Evolutionary conservation across 2,113 vertebrate species (phyloP).

Genomic region (Atlantisia rogersi): DNA sequence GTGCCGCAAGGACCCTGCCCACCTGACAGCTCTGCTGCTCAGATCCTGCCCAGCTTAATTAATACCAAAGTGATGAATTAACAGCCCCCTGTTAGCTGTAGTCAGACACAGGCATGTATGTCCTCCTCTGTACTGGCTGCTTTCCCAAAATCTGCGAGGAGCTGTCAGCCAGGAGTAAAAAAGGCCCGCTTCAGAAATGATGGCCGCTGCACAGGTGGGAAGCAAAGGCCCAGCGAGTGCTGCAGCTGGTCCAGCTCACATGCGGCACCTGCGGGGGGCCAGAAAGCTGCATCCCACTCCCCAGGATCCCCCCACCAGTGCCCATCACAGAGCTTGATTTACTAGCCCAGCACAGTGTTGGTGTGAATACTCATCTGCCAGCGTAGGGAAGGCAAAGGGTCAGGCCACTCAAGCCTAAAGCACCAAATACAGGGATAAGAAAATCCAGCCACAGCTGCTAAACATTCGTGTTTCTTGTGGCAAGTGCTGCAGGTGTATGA

Average conservation of each 20-base stretch:
- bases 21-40: neutral
- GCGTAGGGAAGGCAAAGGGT: neutral
- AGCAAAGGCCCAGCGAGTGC: rapidly evolving
- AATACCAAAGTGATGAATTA: neutral
- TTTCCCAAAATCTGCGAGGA: neutral
- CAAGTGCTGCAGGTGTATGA: neutral
- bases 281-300: neutral
- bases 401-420: neutral
- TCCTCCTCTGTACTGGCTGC: neutral
- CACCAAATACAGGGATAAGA: neutral
- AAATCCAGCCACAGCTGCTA: neutral
- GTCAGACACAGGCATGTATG: rapidly evolving
- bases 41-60: neutral
- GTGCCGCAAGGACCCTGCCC: neutral
- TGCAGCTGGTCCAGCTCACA: rapidly evolving
- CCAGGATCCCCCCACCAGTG: rapidly evolving
- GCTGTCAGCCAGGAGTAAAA: neutral
- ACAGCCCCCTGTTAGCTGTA: neutral
- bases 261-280: rapidly evolving
- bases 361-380: rapidly evolving
- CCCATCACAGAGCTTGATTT: neutral
- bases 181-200: rapidly evolving
- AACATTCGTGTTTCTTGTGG: neutral
- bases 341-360: neutral
- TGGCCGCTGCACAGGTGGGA: neutral